Conservation (phyloP, 2,888 invertebrate species). For the Gonocerus acuteangulatus region DNA sequence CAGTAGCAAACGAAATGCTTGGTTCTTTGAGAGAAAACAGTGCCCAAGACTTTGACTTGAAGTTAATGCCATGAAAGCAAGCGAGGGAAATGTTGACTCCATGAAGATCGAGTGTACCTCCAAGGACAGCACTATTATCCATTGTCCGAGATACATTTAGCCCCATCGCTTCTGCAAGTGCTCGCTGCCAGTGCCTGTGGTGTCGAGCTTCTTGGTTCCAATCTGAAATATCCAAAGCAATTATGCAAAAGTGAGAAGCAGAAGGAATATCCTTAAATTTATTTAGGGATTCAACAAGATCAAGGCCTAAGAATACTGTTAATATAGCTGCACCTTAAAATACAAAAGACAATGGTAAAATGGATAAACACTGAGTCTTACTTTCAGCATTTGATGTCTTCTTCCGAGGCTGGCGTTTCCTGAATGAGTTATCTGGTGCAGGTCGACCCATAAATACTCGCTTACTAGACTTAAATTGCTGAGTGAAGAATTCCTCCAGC, state of each 20-base stretch:
- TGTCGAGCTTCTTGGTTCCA: slow-evolving; percentile 52
- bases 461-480: slow-evolving; percentile 93
- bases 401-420: slow-evolving; percentile 36
- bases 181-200: slow-evolving; percentile 92
- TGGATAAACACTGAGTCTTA: no score
- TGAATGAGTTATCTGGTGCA: slow-evolving; percentile 35
- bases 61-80: slow-evolving; percentile 95
- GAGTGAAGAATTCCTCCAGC: slow-evolving; percentile 93
- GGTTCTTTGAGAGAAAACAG: slow-evolving; percentile 89
- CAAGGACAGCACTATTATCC: slow-evolving; percentile 63
- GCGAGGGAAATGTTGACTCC: slow-evolving; percentile 87
- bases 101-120: slow-evolving; percentile 81
- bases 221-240: slow-evolving; percentile 17
- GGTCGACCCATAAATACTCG: slow-evolving; percentile 60
- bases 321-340: background rate
- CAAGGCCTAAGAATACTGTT: background rate
- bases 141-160: slow-evolving; percentile 61
- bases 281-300: background rate
- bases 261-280: no score
- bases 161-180: slow-evolving; percentile 71
- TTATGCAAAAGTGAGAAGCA: no score
- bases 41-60: slow-evolving; percentile 93
- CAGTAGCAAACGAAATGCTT: slow-evolving; percentile 84
- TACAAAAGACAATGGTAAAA: no score
- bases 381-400: slow-evolving; percentile 34